phyloP scores from a whole-genome alignment of 2,797 vertebrate genomes.

The Anisognathus igniventris region DNA sequence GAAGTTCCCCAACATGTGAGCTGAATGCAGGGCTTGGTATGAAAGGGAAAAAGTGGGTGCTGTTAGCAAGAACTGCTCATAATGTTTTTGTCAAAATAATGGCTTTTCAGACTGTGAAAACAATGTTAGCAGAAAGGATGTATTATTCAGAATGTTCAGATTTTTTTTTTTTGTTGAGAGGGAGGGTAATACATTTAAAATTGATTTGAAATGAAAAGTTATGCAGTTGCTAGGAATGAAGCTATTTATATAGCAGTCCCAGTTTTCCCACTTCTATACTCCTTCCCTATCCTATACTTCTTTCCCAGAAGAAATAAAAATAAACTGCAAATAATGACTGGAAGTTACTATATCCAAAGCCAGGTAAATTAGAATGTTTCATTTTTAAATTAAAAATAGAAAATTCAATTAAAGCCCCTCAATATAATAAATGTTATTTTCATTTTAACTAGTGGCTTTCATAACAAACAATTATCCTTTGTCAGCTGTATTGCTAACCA shows the following conservation, averaged over 20 bases:
- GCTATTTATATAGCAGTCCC: conserved; percentile 35
- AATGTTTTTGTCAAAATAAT: conserved; percentile 51
- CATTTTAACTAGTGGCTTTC: neutral
- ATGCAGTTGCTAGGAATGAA: conserved; percentile 40
- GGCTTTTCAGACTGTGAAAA: conserved; percentile 38
- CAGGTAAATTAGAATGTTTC: neutral
- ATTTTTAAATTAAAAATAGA: neutral
- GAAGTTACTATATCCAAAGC: neutral
- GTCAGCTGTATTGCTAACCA: neutral
- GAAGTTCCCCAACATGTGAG: neutral
- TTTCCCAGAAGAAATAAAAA: conserved; percentile 28
- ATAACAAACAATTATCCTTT: neutral
- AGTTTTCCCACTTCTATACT: conserved; percentile 2
- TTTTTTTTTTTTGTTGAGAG: conserved; percentile 1
- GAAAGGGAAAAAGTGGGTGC: neutral
- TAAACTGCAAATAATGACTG: neutral
- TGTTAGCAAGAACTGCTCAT: conserved; percentile 1
- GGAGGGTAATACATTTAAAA: conserved; percentile 46
- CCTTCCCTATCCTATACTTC: neutral
- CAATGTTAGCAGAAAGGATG: conserved; percentile 37
- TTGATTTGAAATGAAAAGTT: conserved; percentile 54
- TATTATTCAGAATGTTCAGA: conserved; percentile 29
- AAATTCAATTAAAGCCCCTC: neutral
- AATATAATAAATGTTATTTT: neutral
- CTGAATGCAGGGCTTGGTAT: neutral